Percentiles rank a stretch among this genome's conserved stretches.
These are phyloP conservation scores for Orius insidiosus DNA, from an alignment of 1,140 invertebrate genomes.

Conservation along the genomic window DNA sequence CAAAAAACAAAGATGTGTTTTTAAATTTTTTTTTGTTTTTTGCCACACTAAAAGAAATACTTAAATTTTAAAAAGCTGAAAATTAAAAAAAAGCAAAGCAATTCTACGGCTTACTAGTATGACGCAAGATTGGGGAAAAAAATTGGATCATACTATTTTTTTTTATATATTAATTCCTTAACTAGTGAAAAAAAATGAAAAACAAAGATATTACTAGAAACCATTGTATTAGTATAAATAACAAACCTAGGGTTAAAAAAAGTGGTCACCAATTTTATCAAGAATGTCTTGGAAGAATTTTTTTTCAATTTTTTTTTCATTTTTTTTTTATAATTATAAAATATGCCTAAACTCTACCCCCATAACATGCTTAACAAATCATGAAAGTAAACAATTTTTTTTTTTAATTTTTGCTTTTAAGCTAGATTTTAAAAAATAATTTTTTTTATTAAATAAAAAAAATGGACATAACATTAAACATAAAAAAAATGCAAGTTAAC, in stretches of 20 bases:
- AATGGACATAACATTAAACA: constrained; percentile 13
- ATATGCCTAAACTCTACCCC: constrained; percentile 10
- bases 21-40: constrained; percentile 11
- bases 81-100: constrained; percentile 17
- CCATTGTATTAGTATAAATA: constrained; percentile 12
- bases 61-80: constrained; percentile 19
- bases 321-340: too few relatives aligned
- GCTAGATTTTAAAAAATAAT: constrained; percentile 5
- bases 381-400: constrained; percentile 6
- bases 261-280: constrained; percentile 2
- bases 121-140: constrained; percentile 17
- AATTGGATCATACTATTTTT: constrained; percentile 1
- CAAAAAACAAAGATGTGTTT: constrained; percentile 16
- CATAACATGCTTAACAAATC: constrained; percentile 11
- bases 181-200: constrained; percentile 1
- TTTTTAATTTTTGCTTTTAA: constrained; percentile 7
- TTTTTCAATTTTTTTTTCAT: background rate
- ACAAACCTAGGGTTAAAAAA: constrained; percentile 13
- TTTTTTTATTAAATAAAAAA: constrained; percentile 12
- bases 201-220: constrained; percentile 6
- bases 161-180: background rate
- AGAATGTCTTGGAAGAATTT: background rate
- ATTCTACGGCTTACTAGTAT: constrained; percentile 19
- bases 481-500: constrained; percentile 16
- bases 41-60: constrained; percentile 24